A percentile compares a stretch with the other conserved stretches of the same genome.
phyloP scores from a whole-genome alignment of 2,888 invertebrate species.

The Osedax fenrisi region DNA sequence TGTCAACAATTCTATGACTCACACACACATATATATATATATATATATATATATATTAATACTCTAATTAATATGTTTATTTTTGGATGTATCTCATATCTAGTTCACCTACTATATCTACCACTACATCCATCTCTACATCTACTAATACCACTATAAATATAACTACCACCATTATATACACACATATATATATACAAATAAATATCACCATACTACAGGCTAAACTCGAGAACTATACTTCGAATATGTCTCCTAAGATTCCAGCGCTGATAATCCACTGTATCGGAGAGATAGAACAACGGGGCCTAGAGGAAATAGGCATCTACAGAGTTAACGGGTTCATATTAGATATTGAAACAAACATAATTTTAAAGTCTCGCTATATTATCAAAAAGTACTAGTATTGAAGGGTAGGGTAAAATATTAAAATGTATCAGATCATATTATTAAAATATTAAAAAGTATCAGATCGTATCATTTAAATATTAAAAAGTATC shows the following conservation, averaged over 20 bases:
- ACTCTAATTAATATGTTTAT: too few species aligned
- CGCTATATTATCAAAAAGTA: too few species aligned
- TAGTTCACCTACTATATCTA: too few species aligned
- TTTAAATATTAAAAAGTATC: too few species aligned
- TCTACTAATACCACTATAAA: background rate
- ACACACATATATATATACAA: background rate
- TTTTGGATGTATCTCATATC: too few species aligned
- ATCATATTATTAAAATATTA: too few species aligned
- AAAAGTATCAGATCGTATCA: too few species aligned
- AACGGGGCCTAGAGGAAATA: slow-evolving; percentile 70
- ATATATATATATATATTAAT: too few species aligned
- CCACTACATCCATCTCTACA: background rate
- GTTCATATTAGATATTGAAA: slow-evolving; percentile 59
- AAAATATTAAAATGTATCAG: too few species aligned
- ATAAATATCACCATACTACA: background rate
- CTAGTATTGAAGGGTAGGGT: too few species aligned
- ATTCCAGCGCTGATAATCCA: slow-evolving; percentile 52
- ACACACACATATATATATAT: too few species aligned
- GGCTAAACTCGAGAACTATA: background rate
- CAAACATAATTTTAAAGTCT: slow-evolving; percentile 64
- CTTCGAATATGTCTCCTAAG: background rate
- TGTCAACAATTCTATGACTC: too few species aligned
- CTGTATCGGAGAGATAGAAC: slow-evolving; percentile 84
- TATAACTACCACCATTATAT: background rate
- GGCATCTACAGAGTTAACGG: slow-evolving; percentile 71